Conservation (phyloP, 2,888 invertebrate genomes). For the Tachystola acroxantha region DNA sequence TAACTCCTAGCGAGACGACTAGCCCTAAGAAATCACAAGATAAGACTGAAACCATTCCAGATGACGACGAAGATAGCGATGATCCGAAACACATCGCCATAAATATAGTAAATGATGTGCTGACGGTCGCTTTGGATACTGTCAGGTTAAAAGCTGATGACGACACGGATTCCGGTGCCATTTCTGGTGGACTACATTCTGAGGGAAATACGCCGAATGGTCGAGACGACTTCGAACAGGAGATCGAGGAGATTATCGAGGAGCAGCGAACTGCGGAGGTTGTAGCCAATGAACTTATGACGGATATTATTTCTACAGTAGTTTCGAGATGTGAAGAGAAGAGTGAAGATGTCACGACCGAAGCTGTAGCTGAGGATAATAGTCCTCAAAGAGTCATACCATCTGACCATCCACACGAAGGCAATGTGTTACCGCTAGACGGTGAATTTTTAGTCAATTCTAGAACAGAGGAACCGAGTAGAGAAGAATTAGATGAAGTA, state of each 20-base stretch:
- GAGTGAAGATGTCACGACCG: slow-evolving; percentile 15
- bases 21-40: slow-evolving; percentile 66
- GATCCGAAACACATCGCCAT: slow-evolving; percentile 65
- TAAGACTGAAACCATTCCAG: slow-evolving; percentile 54
- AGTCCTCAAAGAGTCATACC: slow-evolving; percentile 52
- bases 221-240: slow-evolving; percentile 63
- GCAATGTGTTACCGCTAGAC: slow-evolving; percentile 63
- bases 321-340: slow-evolving; percentile 39
- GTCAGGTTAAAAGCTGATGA: slow-evolving; percentile 64
- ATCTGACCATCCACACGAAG: slow-evolving; percentile 58
- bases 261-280: slow-evolving; percentile 50
- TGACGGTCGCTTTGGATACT: slow-evolving; percentile 65
- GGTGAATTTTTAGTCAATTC: slow-evolving; percentile 63
- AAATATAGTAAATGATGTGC: slow-evolving; percentile 69
- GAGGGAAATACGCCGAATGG: slow-evolving; percentile 71
- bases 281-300: slow-evolving; percentile 54
- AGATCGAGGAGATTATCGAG: slow-evolving; percentile 57
- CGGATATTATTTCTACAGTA: slow-evolving; percentile 50
- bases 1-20: slow-evolving; percentile 82
- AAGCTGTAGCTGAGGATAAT: slow-evolving; percentile 21
- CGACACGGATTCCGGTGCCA: slow-evolving; percentile 68
- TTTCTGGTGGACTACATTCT: slow-evolving; percentile 63
- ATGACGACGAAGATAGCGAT: slow-evolving; percentile 45
- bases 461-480: slow-evolving; percentile 31
- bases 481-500: slow-evolving; percentile 19